Base-by-base conservation (phyloP, 1,140 invertebrate genomes). In the Stenopsyche tienmushanensis region DNA sequence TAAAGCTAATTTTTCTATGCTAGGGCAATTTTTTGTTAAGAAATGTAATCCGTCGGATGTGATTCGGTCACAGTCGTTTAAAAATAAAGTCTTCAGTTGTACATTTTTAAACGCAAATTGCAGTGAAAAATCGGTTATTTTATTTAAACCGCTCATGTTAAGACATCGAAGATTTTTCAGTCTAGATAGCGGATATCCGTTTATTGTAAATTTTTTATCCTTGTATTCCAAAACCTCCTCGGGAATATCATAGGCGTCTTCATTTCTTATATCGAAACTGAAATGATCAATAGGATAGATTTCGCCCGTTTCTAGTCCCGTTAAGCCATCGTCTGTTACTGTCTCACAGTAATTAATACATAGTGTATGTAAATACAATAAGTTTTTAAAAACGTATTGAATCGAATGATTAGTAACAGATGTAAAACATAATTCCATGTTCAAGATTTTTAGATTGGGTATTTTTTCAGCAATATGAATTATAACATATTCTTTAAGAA, bases 121-220 rank as follows among this genome's bases (percentile, higher is more conserved):
- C 1, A 91, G 71, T 65, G 87, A 88, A 3, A 88, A 83, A 77
- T 90, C 88, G 25, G 87, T 88, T 9, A 91, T 83, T 72, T 82
- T 83, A 66, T 84, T 86, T 72, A 88, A 90, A 1, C 83, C 82
- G 47, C 83, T 82, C 5, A 91, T 73, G 73, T 90, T 83, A 1
- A 90, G 75, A 39, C 83, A 76, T 60, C 72, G 78, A 2, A 90
- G 76, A 13, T 82, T 79, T 72, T 80, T 80, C 1, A 88, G 70
- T 8, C 83, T 77, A 17, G 80, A 81, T 44, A 90, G 77, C 10
- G 84, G 84, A 71, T 83, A 85, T 5, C 81, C 78, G 63, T n/a
- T n/a, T n/a, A n/a, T n/a, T n/a, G n/a, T n/a, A n/a, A n/a, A n/a
- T n/a, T n/a, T n/a, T n/a, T n/a, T n/a, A n/a, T n/a, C n/a, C n/a